phyloP scores from a whole-genome alignment of 2,113 vertebrate species.

The Gambusia affinis region DNA sequence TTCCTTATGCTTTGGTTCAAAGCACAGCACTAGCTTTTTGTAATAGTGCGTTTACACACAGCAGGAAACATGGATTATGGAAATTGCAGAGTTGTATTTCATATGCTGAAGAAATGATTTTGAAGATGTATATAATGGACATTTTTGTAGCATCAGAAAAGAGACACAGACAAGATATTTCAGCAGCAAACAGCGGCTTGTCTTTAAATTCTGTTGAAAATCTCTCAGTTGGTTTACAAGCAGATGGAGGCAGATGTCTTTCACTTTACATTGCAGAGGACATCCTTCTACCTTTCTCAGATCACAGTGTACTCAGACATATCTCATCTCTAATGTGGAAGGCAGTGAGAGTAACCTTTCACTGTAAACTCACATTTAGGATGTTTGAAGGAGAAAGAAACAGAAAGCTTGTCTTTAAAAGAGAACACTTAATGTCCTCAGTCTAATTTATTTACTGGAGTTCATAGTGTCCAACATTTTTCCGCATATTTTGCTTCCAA shows the following conservation, averaged over 20 bases:
- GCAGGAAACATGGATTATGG: background rate
- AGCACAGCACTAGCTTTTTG: background rate
- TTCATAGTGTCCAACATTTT: background rate
- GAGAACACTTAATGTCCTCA: background rate
- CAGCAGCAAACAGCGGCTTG: background rate
- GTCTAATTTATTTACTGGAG: background rate
- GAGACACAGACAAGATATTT: background rate
- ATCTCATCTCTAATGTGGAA: background rate
- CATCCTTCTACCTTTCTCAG: background rate
- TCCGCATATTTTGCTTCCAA: background rate
- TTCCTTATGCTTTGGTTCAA: too few relatives aligned
- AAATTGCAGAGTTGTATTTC: background rate
- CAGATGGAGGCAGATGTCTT: background rate
- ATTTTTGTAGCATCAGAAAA: background rate
- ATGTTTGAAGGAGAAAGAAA: background rate
- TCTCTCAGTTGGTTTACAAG: background rate
- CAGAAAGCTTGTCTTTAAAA: background rate
- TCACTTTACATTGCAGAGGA: background rate
- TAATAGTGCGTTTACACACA: background rate
- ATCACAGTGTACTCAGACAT: background rate
- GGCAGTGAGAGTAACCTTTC: background rate
- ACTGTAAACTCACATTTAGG: background rate
- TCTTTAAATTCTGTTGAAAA: background rate
- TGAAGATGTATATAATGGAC: background rate
- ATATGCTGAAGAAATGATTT: background rate